Conservation (phyloP, 2,113 vertebrate species). For the Actinemys pallida region DNA sequence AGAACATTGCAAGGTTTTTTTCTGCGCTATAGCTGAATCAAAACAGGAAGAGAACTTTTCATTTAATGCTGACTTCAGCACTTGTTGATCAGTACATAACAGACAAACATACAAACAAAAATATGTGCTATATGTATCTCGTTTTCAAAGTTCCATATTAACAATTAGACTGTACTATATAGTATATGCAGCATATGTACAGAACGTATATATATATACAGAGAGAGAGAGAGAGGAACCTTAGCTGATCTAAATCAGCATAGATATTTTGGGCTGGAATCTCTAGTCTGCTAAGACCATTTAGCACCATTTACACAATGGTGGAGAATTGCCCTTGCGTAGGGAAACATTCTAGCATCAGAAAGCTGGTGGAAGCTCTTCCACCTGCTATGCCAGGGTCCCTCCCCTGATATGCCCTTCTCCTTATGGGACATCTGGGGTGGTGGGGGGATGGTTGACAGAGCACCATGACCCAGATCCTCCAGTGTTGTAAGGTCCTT, state of each 20-base stretch:
- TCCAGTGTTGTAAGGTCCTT: background rate
- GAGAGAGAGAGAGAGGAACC: fast-evolving
- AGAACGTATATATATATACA: too few species aligned
- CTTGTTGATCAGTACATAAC: background rate
- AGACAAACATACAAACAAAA: background rate
- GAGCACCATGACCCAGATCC: background rate
- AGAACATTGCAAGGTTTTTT: background rate
- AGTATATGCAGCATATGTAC: background rate
- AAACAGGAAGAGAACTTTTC: constrained; percentile 17
- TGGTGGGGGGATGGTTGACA: background rate
- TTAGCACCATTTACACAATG: background rate
- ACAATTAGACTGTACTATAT: background rate
- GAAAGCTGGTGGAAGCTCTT: background rate
- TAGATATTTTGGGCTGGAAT: background rate
- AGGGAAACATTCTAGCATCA: background rate
- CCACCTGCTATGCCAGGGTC: background rate
- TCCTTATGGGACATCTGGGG: background rate
- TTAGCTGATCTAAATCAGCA: background rate
- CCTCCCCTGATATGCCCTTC: background rate
- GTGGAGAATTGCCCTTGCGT: background rate
- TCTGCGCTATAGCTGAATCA: background rate
- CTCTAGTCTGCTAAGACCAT: background rate
- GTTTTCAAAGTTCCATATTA: background rate
- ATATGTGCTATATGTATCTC: background rate
- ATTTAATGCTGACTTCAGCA: background rate